phyloP scores from a whole-genome alignment of 2,113 vertebrate species.

The Ginglymostoma cirratum region DNA sequence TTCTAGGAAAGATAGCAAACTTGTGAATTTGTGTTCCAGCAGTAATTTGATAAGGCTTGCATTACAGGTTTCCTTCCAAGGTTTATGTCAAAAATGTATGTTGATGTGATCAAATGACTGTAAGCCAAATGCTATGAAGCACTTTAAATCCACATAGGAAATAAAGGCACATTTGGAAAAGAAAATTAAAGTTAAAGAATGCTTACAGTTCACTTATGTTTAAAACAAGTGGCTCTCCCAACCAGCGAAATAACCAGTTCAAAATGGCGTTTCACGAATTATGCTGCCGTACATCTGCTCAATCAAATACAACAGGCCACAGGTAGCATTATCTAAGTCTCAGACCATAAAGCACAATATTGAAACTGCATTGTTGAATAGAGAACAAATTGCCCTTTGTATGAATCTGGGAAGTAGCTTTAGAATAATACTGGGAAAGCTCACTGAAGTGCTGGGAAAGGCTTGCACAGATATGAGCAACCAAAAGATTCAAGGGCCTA shows the following conservation, averaged over 20 bases:
- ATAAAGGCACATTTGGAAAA: not conserved
- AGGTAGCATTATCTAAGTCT: not conserved
- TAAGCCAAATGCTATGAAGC: slow-evolving; percentile 4
- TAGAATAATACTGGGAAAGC: not conserved
- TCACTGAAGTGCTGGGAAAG: not conserved
- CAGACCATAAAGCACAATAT: not conserved
- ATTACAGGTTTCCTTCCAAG: slow-evolving; percentile 6
- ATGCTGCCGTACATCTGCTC: not conserved
- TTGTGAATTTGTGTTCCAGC: slow-evolving; percentile 13
- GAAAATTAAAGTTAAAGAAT: not conserved
- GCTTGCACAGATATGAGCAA: not conserved
- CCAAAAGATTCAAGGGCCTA: not conserved
- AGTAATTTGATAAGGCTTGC: slow-evolving; percentile 21
- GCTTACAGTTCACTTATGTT: not conserved
- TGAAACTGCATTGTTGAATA: not conserved
- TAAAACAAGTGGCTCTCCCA: not conserved
- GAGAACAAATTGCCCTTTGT: not conserved
- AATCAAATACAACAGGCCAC: not conserved
- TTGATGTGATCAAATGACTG: slow-evolving; percentile 17
- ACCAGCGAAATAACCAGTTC: not conserved
- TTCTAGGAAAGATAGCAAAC: not conserved
- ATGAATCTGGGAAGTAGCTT: not conserved
- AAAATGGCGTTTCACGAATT: not conserved
- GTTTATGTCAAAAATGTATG: not conserved
- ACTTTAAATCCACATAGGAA: not conserved